These are phyloP conservation scores for Hippolais icterina DNA, from an alignment of 2,113 vertebrate species.

Conservation along the genomic window DNA sequence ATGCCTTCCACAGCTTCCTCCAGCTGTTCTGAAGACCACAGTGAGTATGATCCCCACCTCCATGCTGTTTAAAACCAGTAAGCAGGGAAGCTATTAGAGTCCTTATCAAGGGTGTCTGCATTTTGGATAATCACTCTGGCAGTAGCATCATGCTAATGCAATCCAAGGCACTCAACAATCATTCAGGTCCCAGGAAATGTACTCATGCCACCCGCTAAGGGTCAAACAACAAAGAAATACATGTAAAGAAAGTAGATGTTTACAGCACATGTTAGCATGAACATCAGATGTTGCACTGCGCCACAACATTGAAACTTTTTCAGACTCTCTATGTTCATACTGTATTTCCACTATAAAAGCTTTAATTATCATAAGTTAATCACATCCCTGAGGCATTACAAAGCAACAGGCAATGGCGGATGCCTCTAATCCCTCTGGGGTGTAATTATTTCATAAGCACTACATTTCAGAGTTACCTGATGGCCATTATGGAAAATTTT, in stretches of 20 bases:
- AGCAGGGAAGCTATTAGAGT: not conserved
- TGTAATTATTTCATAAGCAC: slow-evolving; percentile 59
- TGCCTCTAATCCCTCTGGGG: slow-evolving; percentile 10
- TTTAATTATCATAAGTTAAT: slow-evolving; percentile 66
- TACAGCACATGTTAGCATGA: not conserved
- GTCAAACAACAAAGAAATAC: not conserved
- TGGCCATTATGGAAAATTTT: slow-evolving; percentile 4
- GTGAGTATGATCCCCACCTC: not conserved
- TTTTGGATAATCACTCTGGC: not conserved
- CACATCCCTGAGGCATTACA: slow-evolving; percentile 18
- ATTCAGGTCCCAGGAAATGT: not conserved
- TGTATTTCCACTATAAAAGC: slow-evolving; percentile 22
- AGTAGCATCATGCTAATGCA: not conserved
- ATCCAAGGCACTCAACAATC: not conserved
- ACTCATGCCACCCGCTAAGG: not conserved
- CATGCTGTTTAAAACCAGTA: not conserved
- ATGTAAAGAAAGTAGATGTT: not conserved
- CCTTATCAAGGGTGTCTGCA: not conserved
- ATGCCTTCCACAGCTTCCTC: not conserved
- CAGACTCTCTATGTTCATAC: not conserved
- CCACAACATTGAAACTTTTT: not conserved
- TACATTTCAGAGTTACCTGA: slow-evolving; percentile 51
- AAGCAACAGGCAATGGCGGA: not conserved
- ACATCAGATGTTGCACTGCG: not conserved
- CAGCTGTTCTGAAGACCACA: not conserved